Evolutionary conservation across 2,113 vertebrate genomes (phyloP), one percentile per base, ranked within the genome.

Genomic region (Xenus cinereus): DNA sequence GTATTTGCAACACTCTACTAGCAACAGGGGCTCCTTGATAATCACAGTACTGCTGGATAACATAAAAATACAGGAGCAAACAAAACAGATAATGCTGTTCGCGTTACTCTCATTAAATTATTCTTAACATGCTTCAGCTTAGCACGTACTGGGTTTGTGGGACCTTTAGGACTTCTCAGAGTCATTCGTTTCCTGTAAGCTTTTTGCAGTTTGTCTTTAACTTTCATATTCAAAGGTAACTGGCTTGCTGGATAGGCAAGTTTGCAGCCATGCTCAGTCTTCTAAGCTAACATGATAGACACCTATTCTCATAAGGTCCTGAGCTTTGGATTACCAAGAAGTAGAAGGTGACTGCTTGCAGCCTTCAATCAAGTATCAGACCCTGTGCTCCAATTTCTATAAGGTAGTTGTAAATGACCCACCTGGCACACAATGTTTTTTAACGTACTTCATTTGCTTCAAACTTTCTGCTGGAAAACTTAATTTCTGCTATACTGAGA

Each of bases 41-140:
- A 54, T 43, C 43, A 35, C 43, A 51, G 11, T 35, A 17, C 39
- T 87, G 9, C 9, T 82, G 21, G 10, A 85, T 50, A 74, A 51
- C 2, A 14, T 59, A 27, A 80, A 90, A 90, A 73, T 41, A 37
- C 8, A 57, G 15, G 5, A 76, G 8, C 4, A 73, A 66, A 87
- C 2, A 4, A 77, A 74, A 3, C 19, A n/a, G 32, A 27, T 30
- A 43, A 15, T 74, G 3, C 16, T 77, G 21, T 77, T 82, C 60
- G 46, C 0, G 0, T 63, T 50, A 26, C 4, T 91, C 12, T 45
- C 37, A 48, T 67, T 63, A 51, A 67, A 39, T 72, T 11, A 35
- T 27, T 14, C 26, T 35, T 60, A 18, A 43, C 9, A 60, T 3
- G 2, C 21, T 91, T 45, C 41, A 69, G 14, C 8, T 51, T 67